Evolutionary conservation across 2,113 vertebrate species (phyloP), one percentile per base, ranked within the genome.

Genomic region (Epinephelus fuscoguttatus): DNA sequence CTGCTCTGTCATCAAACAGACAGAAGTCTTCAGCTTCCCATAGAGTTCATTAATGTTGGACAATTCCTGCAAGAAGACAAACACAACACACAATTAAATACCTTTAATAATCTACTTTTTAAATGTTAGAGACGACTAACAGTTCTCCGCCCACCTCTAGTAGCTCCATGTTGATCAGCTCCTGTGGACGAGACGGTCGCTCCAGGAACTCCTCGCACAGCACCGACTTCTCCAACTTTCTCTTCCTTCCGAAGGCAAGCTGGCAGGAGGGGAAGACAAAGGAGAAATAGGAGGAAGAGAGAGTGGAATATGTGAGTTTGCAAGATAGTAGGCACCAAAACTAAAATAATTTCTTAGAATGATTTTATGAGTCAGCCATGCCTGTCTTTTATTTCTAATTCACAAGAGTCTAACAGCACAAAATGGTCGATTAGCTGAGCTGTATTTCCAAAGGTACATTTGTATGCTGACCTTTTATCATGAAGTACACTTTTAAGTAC

Each of bases 21-120:
- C 92, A 2, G 91, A 76, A 7, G 92, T 90, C 85, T 99, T 99
- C 94, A 98, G 94, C 83, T 94, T 96, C 70, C 96, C 94, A 69
- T 99, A 99, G 89, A 97, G 95, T 0, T 96, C 89, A 0, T 99
- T 96, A 85, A 99, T 84, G 81, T 99, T 98, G 77, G 96, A 89
- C 72, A 99, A 74, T 88, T 99, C 98, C 98, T 99, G 88, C 30
- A 47, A 14, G 1, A 42, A 11, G 3, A 75, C 9, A 15, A 13
- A 73, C 19, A 66, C 37, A 66, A 25, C 7, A 17, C 47, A 40
- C 15, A 0, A 6, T 6, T 69, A 27, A 13, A 47, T 1, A 3
- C n/a, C 6, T 30, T 12, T 3, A 9, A 23, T 23, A 25, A 12
- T 27, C 4, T n/a, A 0, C 0, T 23, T 3, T 19, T 2, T 18